Conservation (phyloP, 2,113 vertebrate genomes). For the Melanostigma gelatinosum region DNA sequence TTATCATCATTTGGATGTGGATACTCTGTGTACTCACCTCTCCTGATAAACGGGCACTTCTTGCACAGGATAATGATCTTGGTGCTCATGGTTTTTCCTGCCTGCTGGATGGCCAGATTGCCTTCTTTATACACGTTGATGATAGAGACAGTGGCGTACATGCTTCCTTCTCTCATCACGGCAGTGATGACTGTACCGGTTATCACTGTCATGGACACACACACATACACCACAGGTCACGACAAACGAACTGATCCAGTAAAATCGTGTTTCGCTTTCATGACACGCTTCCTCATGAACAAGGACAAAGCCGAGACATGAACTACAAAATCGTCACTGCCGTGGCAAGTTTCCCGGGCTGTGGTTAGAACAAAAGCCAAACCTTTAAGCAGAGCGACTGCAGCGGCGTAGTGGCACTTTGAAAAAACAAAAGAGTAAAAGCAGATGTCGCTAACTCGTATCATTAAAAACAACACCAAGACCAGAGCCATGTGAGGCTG, state of each 20-base stretch:
- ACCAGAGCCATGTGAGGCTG: background rate
- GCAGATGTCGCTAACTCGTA: background rate
- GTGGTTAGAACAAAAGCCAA: too few species aligned
- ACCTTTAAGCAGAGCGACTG: background rate
- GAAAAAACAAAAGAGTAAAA: background rate
- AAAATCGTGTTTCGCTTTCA: background rate
- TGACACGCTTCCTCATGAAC: background rate
- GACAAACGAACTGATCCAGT: background rate
- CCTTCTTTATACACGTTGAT: constrained; percentile 97
- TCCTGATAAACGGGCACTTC: constrained; percentile 93
- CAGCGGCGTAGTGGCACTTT: background rate
- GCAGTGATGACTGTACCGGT: constrained; percentile 92
- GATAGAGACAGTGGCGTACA: constrained; percentile 92
- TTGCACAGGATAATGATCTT: constrained; percentile 92
- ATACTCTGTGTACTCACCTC: constrained; percentile 86
- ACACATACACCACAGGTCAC: background rate
- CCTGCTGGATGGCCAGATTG: constrained; percentile 93
- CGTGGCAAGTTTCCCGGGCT: too few species aligned
- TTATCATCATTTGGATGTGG: constrained; percentile 27
- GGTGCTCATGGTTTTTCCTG: constrained; percentile 96
- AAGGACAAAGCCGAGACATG: background rate
- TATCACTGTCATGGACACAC: constrained; percentile 84
- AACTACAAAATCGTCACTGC: too few species aligned
- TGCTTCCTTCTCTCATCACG: constrained; percentile 84
- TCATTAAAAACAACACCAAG: background rate